A percentile compares a stretch with the other conserved stretches of the same genome.
Evolutionary conservation across 2,113 vertebrate genomes (phyloP).

Genomic region (Antechinus stuartii): DNA sequence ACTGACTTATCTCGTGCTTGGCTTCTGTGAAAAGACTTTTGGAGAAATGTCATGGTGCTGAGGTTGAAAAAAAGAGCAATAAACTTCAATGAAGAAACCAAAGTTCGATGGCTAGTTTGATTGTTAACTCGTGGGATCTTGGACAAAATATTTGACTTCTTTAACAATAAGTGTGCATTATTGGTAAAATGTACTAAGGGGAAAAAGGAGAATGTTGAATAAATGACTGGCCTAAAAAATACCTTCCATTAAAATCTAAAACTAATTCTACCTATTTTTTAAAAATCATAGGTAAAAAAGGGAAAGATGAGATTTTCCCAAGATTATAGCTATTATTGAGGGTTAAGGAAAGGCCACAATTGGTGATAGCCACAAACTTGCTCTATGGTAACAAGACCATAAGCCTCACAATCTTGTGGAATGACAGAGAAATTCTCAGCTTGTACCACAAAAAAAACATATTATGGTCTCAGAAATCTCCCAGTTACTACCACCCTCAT

Average conservation of each 20-base stretch:
- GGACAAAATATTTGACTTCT: neutral
- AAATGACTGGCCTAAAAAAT: neutral
- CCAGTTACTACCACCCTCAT: slow-evolving; percentile 47
- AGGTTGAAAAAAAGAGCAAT: neutral
- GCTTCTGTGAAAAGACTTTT: neutral
- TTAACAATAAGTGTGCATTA: neutral
- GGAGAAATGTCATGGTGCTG: neutral
- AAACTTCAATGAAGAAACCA: neutral
- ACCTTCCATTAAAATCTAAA: neutral
- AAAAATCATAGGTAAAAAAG: neutral
- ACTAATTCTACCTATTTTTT: neutral
- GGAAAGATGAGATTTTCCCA: neutral
- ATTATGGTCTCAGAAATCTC: slow-evolving; percentile 49
- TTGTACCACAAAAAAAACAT: slow-evolving; percentile 36
- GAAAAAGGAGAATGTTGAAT: neutral
- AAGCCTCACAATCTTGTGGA: slow-evolving; percentile 36
- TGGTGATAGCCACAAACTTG: slow-evolving; percentile 8
- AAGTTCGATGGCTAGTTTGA: too few relatives aligned
- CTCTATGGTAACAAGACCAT: neutral
- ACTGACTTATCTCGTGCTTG: neutral
- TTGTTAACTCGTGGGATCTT: neutral
- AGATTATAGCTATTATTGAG: neutral
- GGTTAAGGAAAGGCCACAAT: neutral
- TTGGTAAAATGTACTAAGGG: neutral
- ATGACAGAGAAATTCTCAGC: neutral